A percentile compares a stretch with the other conserved stretches of the same genome.
Evolutionary conservation across 2,888 invertebrate species (phyloP).

Genomic region (Myathropa florea): DNA sequence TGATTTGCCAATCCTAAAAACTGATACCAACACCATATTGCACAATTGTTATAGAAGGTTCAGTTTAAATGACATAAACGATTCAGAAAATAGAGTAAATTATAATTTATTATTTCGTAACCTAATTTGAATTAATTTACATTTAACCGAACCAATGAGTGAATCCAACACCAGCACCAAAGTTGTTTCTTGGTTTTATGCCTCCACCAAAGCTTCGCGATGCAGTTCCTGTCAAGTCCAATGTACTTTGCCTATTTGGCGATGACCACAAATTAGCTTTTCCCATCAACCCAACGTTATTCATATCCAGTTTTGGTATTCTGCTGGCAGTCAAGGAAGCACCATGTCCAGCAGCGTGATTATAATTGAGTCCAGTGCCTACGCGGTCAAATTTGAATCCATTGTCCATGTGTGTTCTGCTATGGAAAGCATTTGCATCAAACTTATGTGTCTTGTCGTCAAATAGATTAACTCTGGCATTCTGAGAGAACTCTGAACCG

Average conservation of each 20-base stretch:
- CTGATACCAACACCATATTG: too few species aligned
- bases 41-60: too few species aligned
- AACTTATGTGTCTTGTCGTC: constrained; percentile 70
- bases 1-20: too few species aligned
- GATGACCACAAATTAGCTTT: constrained; percentile 72
- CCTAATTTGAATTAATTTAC: not conserved
- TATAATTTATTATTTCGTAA: too few species aligned
- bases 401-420: constrained; percentile 71
- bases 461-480: constrained; percentile 73
- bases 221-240: constrained; percentile 21
- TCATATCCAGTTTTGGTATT: constrained; percentile 75
- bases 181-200: constrained; percentile 12
- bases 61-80: too few species aligned
- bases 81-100: too few species aligned
- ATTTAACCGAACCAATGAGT: constrained; percentile 72
- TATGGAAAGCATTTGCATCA: constrained; percentile 74
- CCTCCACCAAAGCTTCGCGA: constrained; percentile 20
- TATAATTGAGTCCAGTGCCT: constrained; percentile 74
- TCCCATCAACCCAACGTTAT: constrained; percentile 72
- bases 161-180: constrained; percentile 72
- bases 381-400: constrained; percentile 73
- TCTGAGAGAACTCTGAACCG: constrained; percentile 71
- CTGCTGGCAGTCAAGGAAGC: constrained; percentile 73
- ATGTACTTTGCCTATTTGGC: constrained; percentile 29
- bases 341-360: constrained; percentile 73